Evolutionary conservation across 2,113 vertebrate genomes (phyloP).

Genomic region (Gasterosteus aculeatus): DNA sequence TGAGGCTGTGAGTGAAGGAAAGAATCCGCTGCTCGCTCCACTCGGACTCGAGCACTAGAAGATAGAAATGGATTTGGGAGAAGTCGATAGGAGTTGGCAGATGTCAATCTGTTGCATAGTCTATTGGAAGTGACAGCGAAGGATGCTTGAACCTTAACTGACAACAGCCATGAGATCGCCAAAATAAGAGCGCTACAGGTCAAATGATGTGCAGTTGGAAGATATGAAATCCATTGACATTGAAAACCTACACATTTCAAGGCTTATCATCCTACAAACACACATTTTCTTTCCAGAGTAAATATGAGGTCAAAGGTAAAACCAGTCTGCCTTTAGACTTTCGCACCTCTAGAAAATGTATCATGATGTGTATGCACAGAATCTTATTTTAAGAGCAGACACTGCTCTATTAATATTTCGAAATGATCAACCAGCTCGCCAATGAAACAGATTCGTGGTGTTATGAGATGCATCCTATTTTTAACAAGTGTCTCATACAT

Average conservation of each 20-base stretch:
- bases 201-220: neutral
- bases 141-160: neutral
- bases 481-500: neutral
- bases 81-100: constrained; percentile 9
- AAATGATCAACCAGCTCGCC: neutral
- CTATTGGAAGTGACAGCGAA: constrained; percentile 12
- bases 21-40: neutral
- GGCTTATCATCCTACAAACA: neutral
- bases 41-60: neutral
- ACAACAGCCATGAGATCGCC: constrained; percentile 8
- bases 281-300: neutral
- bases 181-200: neutral
- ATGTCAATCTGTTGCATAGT: neutral
- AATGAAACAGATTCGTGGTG: neutral
- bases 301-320: neutral
- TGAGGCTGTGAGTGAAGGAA: neutral
- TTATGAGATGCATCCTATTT: neutral
- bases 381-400: neutral
- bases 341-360: too few relatives aligned
- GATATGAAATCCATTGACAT: neutral
- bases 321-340: neutral
- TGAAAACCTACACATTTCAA: neutral
- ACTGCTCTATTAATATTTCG: neutral
- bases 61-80: neutral
- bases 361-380: neutral